Evolutionary conservation across 2,888 invertebrate species (phyloP), one percentile per base, ranked within the genome.

Genomic region (Andrena flavipes): DNA sequence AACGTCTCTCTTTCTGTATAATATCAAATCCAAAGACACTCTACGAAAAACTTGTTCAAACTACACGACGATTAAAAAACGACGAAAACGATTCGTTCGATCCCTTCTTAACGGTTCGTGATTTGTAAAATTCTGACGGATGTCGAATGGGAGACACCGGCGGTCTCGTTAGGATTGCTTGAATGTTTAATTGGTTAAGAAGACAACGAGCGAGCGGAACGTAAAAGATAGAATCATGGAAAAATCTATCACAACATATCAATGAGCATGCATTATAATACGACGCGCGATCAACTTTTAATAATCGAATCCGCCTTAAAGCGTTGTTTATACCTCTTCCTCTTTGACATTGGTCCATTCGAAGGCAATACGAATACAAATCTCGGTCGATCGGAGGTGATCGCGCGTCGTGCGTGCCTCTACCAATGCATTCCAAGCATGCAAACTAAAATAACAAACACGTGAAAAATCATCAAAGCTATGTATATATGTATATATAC

Each of bases 401-500:
- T 84, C 80, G 76, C 74, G n/a, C 68, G 74, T 76, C 60, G 7
- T 42, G 23, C 29, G 35, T 74, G 54, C 51, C 20, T 69, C 75
- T 82, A 74, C 63, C 62, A 73, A 72, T 49, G 67, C 71, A 72
- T 87, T 83, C 80, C 79, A 79, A 80, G 68, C 92, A 86, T 91
- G 91, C 91, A 91, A 91, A 91, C 90, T 89, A 88, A 90, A 90
- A 86, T 88, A 82, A 56, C 86, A 74, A 86, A 80, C 79, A 89
- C 84, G 63, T 85, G 81, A 80, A 83, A 79, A 87, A 86, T 83
- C 68, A 80, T 80, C 48, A 71, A 85, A 88, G 85, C 82, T 85
- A 81, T 71, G 59, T 80, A 80, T 78, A 82, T 73, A 81, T 79
- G 26, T 68, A 76, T 74, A 74, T 67, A 67, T 86, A 85, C 82